Evolutionary conservation across 2,888 invertebrate genomes (phyloP).

Genomic region (Anoplius nigerrimus): DNA sequence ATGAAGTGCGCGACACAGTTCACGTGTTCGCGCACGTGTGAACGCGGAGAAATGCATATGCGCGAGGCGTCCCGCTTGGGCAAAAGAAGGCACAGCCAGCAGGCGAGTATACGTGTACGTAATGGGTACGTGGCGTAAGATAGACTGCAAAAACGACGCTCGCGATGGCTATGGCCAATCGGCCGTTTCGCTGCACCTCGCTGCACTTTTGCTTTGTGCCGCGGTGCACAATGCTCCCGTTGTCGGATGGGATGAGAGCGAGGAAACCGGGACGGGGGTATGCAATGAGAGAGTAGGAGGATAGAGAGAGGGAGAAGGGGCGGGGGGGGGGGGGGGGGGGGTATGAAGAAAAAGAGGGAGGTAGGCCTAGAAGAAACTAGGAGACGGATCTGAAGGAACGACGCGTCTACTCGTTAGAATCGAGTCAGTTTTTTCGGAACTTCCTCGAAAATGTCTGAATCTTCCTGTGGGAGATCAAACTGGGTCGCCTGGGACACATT

Average conservation of each 20-base stretch:
- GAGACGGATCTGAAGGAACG: neutral
- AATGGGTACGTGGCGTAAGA: constrained; percentile 31
- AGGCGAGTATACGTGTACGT: no score
- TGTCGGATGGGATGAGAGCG: constrained; percentile 25
- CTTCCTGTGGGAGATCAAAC: no score
- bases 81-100: neutral
- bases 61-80: neutral
- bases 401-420: neutral
- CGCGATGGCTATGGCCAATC: constrained; percentile 57
- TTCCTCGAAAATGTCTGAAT: no score
- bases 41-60: neutral
- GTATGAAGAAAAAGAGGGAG: neutral
- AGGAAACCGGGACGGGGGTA: neutral
- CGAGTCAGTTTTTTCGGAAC: no score
- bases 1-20: neutral
- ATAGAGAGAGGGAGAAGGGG: neutral
- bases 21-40: neutral
- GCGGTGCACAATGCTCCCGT: constrained; percentile 36
- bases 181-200: constrained; percentile 61
- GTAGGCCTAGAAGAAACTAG: neutral
- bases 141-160: constrained; percentile 45
- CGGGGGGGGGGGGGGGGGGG: neutral
- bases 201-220: constrained; percentile 62
- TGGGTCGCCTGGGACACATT: no score
- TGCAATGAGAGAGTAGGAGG: neutral